Conservation (phyloP, 2,113 vertebrate species). For the Archocentrus centrarchus region DNA sequence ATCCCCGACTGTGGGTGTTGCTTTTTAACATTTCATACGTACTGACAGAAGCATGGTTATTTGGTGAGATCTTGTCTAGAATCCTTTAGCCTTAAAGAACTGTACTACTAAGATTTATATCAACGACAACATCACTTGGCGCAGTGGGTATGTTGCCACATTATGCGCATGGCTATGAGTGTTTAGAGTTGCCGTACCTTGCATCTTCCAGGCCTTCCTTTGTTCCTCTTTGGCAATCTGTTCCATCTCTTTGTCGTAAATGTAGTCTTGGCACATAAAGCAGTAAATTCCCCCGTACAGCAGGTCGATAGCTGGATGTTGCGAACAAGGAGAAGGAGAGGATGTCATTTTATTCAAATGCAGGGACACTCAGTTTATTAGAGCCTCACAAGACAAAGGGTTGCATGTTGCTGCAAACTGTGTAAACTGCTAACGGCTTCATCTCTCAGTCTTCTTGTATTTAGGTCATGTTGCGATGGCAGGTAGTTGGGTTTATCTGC, state of each 20-base stretch:
- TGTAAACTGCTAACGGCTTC: constrained; percentile 22
- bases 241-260: constrained; percentile 99
- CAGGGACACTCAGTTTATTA: not conserved
- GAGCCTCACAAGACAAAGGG: not conserved
- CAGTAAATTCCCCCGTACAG: constrained; percentile 98
- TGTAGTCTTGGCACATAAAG: constrained; percentile 99
- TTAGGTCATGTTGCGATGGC: constrained; percentile 34
- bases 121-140: not conserved
- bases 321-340: not conserved
- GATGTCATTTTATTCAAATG: constrained; percentile 19
- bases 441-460: not conserved
- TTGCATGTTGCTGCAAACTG: not conserved
- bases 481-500: constrained; percentile 38
- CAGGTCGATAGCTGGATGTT: constrained; percentile 91
- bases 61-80: not conserved
- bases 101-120: not conserved
- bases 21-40: not conserved
- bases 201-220: constrained; percentile 97
- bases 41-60: not conserved
- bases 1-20: too few relatives aligned
- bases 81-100: too few relatives aligned
- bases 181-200: constrained; percentile 83
- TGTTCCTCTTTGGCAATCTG: constrained; percentile 99
- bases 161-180: not conserved
- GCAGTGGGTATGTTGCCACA: too few relatives aligned